Evolutionary conservation across 2,797 vertebrate species (phyloP).

Genomic region (Sebastes steindachneri): DNA sequence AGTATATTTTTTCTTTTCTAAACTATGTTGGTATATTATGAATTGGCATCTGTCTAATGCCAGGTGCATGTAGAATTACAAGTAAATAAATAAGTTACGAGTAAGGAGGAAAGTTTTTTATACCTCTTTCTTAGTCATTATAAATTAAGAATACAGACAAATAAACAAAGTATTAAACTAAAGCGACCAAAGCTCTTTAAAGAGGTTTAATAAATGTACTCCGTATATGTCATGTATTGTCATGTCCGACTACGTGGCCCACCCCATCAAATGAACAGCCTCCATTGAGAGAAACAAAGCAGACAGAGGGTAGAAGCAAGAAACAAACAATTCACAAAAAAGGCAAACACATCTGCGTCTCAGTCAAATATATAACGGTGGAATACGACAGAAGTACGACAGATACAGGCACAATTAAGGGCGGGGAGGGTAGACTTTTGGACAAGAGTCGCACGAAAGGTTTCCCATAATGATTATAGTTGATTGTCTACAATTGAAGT

Average conservation of each 20-base stretch:
- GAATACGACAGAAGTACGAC: constrained; percentile 8
- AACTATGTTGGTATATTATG: background rate
- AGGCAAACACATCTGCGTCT: constrained; percentile 59
- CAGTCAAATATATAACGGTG: constrained; percentile 23
- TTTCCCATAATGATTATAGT: constrained; percentile 27
- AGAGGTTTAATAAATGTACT: background rate
- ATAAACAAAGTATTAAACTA: background rate
- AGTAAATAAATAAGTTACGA: background rate
- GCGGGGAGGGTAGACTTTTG: background rate
- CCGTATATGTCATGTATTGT: background rate
- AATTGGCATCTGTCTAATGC: background rate
- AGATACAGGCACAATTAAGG: constrained; percentile 19
- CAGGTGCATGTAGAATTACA: background rate
- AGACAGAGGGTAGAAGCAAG: constrained; percentile 31
- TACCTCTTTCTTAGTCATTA: background rate
- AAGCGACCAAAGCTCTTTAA: background rate
- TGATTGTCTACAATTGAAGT: constrained; percentile 3
- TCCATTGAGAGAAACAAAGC: constrained; percentile 37
- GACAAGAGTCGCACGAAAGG: constrained; percentile 6
- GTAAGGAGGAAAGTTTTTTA: background rate
- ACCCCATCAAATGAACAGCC: constrained; percentile 45
- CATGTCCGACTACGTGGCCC: constrained; percentile 44
- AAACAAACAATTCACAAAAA: constrained; percentile 62
- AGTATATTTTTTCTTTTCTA: background rate
- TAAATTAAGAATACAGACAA: background rate